Base-by-base conservation (phyloP, 2,888 invertebrate genomes). In the Idaea aversata region DNA sequence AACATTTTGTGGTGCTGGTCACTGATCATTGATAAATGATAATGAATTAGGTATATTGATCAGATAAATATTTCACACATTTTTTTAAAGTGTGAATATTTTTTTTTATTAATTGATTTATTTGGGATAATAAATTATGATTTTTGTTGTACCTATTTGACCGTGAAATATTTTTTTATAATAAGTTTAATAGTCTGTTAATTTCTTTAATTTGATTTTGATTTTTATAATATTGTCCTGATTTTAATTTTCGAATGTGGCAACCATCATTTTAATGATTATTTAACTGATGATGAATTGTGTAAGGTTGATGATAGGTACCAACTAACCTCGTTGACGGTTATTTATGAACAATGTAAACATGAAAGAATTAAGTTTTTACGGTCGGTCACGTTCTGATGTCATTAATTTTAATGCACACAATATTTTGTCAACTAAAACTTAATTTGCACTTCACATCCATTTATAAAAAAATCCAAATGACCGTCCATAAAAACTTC, bases 401-500 rank as follows among this genome's bases (percentile, higher is more conserved):
- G 47, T 47, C 13, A 47, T 47, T 47, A 47, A 35, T 61, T 25
- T 25, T 61, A 61, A 61, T n/a, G 35, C 34, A 61, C 34, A 61
- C 61, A 58, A 64, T 58, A 57, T 67, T 66, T 64, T 34, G 7
- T 63, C 10, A 65, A 64, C 25, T 58, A 38, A 15, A 59, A 7
- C 15, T 59, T 63, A 63, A 35, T 68, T n/a, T 47, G 57, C 70
- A 67, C 70, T 67, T 67, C 15, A 61, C 57, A 15, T 47, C 47
- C 47, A 59, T 58, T 63, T 60, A 25, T 25, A 25, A 36, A 66
- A 66, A 64, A 71, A 70, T 71, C 70, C 70, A 70, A 71, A 71
- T 70, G 72, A 75, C 73, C 72, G 69, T 68, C 70, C 71, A 71
- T 70, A 71, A 72, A 70, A 70, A 71, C 69, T 67, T 63, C 63